Base-by-base conservation (phyloP, 35 echinoderm and acorn worm genomes). In the Diadema setosum region DNA sequence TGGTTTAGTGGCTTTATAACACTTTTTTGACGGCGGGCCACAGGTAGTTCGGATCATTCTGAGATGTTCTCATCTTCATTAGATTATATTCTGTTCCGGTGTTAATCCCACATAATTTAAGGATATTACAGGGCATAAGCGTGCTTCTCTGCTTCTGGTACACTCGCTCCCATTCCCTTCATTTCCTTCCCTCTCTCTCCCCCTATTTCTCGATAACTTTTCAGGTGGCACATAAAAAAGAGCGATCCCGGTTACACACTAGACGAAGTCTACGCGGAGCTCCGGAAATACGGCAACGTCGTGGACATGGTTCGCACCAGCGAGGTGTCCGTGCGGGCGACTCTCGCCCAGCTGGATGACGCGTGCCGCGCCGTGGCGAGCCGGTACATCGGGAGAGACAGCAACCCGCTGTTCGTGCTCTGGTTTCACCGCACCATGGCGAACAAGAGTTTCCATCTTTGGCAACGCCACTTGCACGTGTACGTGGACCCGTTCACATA, bases 351-450 rank as follows among this genome's bases (percentile, higher is more conserved):
- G 5, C 69, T 88, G 23, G 42, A 46, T 16, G 45, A 27, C 25
- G 86, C 86, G 17, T 88, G 86, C 33, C 24, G 25, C 18, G 70
- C 70, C 1, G 86, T 88, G 46, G 56, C 27, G 36, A 40, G 30
- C 0, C 42, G 50, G 32, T 81, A 55, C 24, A n/a, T 88, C 23
- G 86, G 86, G 18, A 33, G 27, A 16, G 46, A 75, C 2, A 11
- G 43, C 7, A 80, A 88, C 55, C 86, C 86, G 32, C 45, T 88
- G 23, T 33, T 81, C 30, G 32, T 73, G 5, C 39, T 88, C 12
- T 88, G 86, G 86, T 88, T 81, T 60, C 86, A 88, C 31, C 80
- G 45, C 5, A 58, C 70, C 20, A 81, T 88, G 86, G 63, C 58
- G 32, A 88, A 81, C 33, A 88, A 88, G 50, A 46, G 23, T 1